A percentile compares a stretch with the other conserved stretches of the same genome.
These are phyloP conservation scores for Dicranocentrus wangi DNA, from an alignment of 2,888 invertebrate genomes.

Conservation along the genomic window DNA sequence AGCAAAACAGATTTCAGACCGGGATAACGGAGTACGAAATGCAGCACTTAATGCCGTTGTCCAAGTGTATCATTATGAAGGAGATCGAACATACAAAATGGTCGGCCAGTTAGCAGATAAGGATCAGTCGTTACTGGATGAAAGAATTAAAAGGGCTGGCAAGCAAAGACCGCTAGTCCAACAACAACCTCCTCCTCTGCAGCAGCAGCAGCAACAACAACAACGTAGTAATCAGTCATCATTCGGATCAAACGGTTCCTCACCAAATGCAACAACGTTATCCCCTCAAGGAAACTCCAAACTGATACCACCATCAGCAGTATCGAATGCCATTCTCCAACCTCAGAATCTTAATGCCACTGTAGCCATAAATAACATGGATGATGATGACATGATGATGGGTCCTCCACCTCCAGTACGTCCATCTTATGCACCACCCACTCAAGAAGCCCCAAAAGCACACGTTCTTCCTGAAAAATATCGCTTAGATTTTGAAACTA, in stretches of 20 bases:
- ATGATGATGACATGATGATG: slow-evolving; percentile 46
- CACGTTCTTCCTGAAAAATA: slow-evolving; percentile 69
- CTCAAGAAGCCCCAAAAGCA: slow-evolving; percentile 34
- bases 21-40: slow-evolving; percentile 95
- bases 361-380: slow-evolving; percentile 12
- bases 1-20: slow-evolving; percentile 94
- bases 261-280: slow-evolving; percentile 32
- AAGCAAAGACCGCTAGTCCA: slow-evolving; percentile 76
- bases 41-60: slow-evolving; percentile 96
- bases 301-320: slow-evolving; percentile 33
- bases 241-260: slow-evolving; percentile 10
- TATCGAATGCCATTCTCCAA: slow-evolving; percentile 47
- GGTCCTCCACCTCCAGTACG: slow-evolving; percentile 38
- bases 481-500: slow-evolving; percentile 70
- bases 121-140: slow-evolving; percentile 93
- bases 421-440: slow-evolving; percentile 28
- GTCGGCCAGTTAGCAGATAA: slow-evolving; percentile 95
- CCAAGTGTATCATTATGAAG: slow-evolving; percentile 90
- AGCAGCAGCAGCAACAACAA: too few relatives aligned
- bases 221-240: slow-evolving; percentile 55
- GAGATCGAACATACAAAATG: slow-evolving; percentile 92
- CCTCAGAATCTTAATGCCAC: slow-evolving; percentile 58
- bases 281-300: slow-evolving; percentile 50
- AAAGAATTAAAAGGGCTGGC: slow-evolving; percentile 93
- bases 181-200: slow-evolving; percentile 75